Conservation (phyloP, 2,797 vertebrate species). For the Microcaecilia unicolor region DNA sequence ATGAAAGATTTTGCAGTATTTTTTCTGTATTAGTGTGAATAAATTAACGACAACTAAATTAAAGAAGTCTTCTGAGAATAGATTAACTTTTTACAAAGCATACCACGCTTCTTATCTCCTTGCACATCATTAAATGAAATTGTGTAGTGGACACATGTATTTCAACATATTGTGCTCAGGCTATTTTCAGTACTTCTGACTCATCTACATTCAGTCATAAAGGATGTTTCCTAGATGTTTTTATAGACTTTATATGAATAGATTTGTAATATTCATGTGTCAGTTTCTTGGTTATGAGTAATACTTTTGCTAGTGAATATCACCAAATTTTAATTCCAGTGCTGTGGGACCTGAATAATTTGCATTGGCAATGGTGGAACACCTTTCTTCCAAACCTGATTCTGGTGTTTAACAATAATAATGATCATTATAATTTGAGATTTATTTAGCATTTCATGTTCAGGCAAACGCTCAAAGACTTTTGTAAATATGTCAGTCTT, state of each 20-base stretch:
- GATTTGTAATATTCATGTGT: too few species aligned
- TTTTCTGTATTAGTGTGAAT: slow-evolving; percentile 69
- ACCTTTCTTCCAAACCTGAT: too few species aligned
- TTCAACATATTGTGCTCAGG: slow-evolving; percentile 18
- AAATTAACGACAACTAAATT: slow-evolving; percentile 71
- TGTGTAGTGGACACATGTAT: slow-evolving; percentile 21
- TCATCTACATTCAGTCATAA: slow-evolving; percentile 19
- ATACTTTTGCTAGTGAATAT: slow-evolving; percentile 2
- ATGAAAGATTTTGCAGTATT: slow-evolving; percentile 68
- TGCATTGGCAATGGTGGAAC: too few species aligned
- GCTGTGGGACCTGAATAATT: too few species aligned
- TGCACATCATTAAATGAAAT: slow-evolving; percentile 41
- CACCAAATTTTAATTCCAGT: slow-evolving; percentile 1
- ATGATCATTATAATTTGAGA: slow-evolving; percentile 3
- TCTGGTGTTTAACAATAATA: too few species aligned
- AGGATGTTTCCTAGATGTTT: slow-evolving; percentile 11
- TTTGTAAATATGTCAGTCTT: neutral
- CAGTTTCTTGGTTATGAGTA: slow-evolving; percentile 13
- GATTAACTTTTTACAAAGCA: slow-evolving; percentile 58
- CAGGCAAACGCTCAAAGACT: neutral
- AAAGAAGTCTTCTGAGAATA: slow-evolving; percentile 63
- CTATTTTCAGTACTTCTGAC: slow-evolving; percentile 18
- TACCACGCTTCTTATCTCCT: slow-evolving; percentile 39
- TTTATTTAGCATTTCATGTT: neutral
- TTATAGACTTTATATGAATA: too few species aligned